A percentile compares a stretch with the other conserved stretches of the same genome.
These are phyloP conservation scores for Mus spicilegus DNA, from an alignment of 2,113 vertebrate species.

Conservation along the genomic window DNA sequence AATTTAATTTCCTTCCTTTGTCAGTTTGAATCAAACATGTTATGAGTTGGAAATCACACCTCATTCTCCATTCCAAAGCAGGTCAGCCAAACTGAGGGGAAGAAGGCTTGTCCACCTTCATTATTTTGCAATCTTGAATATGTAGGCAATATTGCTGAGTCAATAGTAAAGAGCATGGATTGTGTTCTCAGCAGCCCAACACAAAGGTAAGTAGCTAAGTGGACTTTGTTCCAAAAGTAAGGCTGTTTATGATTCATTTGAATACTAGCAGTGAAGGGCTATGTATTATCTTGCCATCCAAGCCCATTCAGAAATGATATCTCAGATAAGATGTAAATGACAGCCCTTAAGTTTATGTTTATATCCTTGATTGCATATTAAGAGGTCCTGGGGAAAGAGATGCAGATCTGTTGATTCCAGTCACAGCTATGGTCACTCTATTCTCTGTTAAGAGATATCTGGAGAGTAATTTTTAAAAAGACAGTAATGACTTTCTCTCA, in stretches of 20 bases:
- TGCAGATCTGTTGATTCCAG: not conserved
- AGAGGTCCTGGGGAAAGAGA: not conserved
- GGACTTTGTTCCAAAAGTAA: not conserved
- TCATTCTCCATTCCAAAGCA: conserved; percentile 37
- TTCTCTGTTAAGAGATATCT: conserved; percentile 51
- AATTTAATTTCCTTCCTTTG: conserved; percentile 70
- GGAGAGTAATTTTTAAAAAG: not conserved
- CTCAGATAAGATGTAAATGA: not conserved
- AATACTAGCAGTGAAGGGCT: not conserved
- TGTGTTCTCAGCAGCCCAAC: not conserved
- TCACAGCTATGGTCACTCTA: not conserved
- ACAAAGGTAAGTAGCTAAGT: accelerated
- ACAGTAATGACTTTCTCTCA: not conserved
- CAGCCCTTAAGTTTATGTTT: not conserved
- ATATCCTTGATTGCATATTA: not conserved
- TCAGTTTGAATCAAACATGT: conserved; percentile 58
- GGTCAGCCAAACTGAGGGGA: not conserved
- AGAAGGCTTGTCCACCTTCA: not conserved
- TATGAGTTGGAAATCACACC: not conserved
- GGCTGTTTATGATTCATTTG: not conserved
- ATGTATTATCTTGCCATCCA: not conserved
- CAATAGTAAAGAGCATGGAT: not conserved
- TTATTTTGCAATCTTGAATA: not conserved
- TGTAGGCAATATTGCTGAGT: not conserved
- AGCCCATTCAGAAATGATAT: not conserved